phyloP scores from a whole-genome alignment of 1,140 invertebrate species.

The Pogonomyrmex californicus region DNA sequence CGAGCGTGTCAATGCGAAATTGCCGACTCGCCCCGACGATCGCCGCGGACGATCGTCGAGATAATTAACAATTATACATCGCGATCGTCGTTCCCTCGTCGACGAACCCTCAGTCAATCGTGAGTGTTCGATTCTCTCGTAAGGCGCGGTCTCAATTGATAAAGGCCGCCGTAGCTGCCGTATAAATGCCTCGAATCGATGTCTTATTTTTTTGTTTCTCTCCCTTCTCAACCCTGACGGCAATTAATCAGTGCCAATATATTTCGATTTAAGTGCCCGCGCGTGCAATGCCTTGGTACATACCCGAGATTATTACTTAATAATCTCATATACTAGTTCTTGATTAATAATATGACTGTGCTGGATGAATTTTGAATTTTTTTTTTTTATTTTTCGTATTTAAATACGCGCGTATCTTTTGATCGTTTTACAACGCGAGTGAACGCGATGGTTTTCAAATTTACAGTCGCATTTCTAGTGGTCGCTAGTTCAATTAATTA shows the following conservation, averaged over 20 bases:
- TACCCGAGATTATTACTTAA: conserved; percentile 32
- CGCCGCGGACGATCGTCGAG: conserved; percentile 49
- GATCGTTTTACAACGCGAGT: neutral
- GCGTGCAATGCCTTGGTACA: neutral
- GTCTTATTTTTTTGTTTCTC: conserved; percentile 11
- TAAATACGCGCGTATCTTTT: neutral
- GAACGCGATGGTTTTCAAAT: conserved; percentile 22
- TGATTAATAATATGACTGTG: conserved; percentile 33
- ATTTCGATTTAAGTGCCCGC: conserved; percentile 41
- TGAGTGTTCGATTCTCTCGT: conserved; percentile 54
- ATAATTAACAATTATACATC: conserved; percentile 69
- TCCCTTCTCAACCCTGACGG: neutral
- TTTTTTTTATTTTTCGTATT: neutral
- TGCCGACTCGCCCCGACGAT: conserved; percentile 19
- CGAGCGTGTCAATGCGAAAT: conserved; percentile 60
- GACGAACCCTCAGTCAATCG: conserved; percentile 11
- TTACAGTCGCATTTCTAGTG: neutral
- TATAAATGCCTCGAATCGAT: conserved; percentile 30
- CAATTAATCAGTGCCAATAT: conserved; percentile 60
- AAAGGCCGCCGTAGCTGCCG: neutral
- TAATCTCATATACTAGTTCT: conserved; percentile 37
- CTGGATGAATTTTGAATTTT: neutral
- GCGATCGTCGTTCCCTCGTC: conserved; percentile 31
- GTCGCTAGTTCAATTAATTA: conserved; percentile 32
- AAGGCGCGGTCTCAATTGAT: conserved; percentile 61